Percentiles rank a stretch among this genome's conserved stretches.
These are phyloP conservation scores for Myodes glareolus DNA, from an alignment of 2,113 vertebrate genomes.

Conservation along the genomic window DNA sequence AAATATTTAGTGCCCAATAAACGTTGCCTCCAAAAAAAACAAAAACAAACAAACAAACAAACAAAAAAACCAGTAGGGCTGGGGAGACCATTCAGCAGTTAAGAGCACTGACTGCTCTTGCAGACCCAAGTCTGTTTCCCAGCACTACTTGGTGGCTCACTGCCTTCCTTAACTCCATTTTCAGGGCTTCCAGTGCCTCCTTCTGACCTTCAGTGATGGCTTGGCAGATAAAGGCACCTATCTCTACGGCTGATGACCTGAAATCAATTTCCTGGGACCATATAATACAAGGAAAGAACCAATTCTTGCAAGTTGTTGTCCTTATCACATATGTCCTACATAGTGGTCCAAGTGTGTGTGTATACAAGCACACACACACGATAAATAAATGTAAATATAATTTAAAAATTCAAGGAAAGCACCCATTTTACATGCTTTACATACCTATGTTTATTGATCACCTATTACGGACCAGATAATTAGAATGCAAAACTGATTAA, in stretches of 20 bases:
- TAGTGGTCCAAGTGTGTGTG: background rate
- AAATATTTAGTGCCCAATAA: slow-evolving; percentile 6
- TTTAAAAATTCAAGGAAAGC: background rate
- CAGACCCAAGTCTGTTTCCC: background rate
- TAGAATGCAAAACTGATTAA: background rate
- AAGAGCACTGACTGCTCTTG: background rate
- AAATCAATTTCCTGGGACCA: background rate
- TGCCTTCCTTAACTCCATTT: background rate
- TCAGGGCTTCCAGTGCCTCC: background rate
- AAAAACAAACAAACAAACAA: no score
- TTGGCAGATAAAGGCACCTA: background rate
- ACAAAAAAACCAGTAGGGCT: no score
- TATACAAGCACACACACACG: background rate
- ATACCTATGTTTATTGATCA: background rate
- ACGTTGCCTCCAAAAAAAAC: background rate
- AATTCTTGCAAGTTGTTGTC: background rate
- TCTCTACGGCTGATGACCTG: background rate
- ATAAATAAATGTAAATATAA: background rate
- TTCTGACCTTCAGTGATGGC: background rate
- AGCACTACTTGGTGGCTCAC: no score
- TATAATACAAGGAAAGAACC: background rate
- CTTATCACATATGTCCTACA: no score
- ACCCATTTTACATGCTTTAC: background rate
- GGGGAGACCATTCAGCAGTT: background rate
- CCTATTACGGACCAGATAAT: background rate